Evolutionary conservation across 2,888 invertebrate genomes (phyloP), one percentile per base, ranked within the genome.

Genomic region (Phyllotreta striolata): DNA sequence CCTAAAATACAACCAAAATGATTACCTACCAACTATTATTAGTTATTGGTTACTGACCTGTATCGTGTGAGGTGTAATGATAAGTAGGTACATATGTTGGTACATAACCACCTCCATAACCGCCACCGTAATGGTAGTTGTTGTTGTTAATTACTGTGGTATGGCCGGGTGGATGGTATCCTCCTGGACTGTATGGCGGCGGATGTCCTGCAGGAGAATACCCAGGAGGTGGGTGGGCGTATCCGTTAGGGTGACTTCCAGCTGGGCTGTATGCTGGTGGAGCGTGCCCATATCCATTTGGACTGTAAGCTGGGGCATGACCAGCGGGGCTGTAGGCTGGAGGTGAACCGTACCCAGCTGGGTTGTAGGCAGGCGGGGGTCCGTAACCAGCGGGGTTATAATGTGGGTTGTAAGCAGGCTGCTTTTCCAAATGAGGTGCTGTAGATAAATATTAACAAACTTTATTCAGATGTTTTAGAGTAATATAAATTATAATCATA

Each of bases 131-230:
- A 35, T 73, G 68, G 55, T 74, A 71, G 51, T 76, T 73, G 51
- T 74, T 72, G 55, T 76, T 74, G 60, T 76, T 75, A 44, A 75
- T 74, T 35, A 76, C 66, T 6, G 75, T 70, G 44, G 72, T 74
- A 0, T 66, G 61, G n/a, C 67, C 72, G 38, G 66, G 62, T 10
- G 65, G 64, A 12, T 68, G 55, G 13, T 64, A 64, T 0, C 60
- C 64, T 6, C 55, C 58, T 14, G 59, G 63, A 14, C 61, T 55
- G 47, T 67, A 64, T 2, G 57, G 56, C 39, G 64, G 67, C 1
- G 68, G 64, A 43, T 66, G 67, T 41, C 66, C 66, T 24, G 55
- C 65, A 10, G 51, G 54, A 39, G 47, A 52, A 40, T 67, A 63
- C 49, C 44, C 54, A 4, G 68, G 66, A 10, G 64, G 58, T 4